Conservation (phyloP, 2,888 invertebrate genomes). For the Steinernema carpocapsae region DNA sequence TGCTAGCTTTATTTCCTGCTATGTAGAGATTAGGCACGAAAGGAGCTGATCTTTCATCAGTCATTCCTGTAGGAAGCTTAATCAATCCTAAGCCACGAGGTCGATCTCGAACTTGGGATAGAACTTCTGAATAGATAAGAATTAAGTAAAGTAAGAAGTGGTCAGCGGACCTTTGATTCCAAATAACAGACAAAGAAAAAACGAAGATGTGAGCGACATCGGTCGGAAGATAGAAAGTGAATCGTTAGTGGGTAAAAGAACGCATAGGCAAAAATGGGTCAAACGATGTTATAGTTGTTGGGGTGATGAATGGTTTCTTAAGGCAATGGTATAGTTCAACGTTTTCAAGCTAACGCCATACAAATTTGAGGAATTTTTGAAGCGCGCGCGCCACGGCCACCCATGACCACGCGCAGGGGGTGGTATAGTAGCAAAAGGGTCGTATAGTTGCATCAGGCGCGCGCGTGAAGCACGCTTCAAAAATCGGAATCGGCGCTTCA, state of each 20-base stretch:
- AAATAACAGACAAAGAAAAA: background rate
- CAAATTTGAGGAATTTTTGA: too few relatives aligned
- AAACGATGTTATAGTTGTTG: too few relatives aligned
- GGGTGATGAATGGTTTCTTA: too few relatives aligned
- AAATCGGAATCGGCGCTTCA: too few relatives aligned
- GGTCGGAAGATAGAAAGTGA: background rate
- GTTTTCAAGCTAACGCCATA: too few relatives aligned
- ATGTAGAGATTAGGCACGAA: slow-evolving; percentile 1
- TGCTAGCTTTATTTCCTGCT: background rate
- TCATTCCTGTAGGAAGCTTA: background rate
- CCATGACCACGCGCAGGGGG: too few relatives aligned
- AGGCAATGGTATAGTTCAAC: too few relatives aligned
- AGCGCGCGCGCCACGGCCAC: too few relatives aligned
- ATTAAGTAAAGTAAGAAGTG: background rate
- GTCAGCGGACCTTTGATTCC: background rate
- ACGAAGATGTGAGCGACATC: background rate
- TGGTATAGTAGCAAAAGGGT: too few relatives aligned
- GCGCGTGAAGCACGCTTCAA: too few relatives aligned
- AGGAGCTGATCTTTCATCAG: background rate
- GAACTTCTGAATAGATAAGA: background rate
- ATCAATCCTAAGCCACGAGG: background rate
- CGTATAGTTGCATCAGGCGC: too few relatives aligned
- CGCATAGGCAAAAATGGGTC: too few relatives aligned
- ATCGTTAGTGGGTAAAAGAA: background rate
- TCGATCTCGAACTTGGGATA: background rate